phyloP scores from a whole-genome alignment of 2,888 invertebrate genomes.

The Xanthia icteritia region DNA sequence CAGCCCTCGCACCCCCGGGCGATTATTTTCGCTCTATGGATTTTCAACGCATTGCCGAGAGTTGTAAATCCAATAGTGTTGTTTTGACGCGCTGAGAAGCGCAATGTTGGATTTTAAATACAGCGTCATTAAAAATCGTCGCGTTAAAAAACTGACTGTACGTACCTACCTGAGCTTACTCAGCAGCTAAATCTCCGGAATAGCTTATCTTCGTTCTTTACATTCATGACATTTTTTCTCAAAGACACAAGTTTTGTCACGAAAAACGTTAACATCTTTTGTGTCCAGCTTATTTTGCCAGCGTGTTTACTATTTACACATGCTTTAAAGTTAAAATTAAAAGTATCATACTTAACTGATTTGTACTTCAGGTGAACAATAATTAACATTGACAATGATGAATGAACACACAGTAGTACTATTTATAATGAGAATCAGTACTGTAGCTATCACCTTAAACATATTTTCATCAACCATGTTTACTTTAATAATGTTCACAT shows the following conservation, averaged over 20 bases:
- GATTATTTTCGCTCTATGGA: too few relatives aligned
- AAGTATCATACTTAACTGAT: constrained; percentile 77
- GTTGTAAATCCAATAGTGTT: too few relatives aligned
- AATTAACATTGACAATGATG: constrained; percentile 58
- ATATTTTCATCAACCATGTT: constrained; percentile 6
- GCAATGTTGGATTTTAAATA: too few relatives aligned
- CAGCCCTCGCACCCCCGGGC: too few relatives aligned
- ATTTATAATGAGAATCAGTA: constrained; percentile 49
- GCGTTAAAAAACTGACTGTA: too few relatives aligned
- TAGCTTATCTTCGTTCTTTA: background rate
- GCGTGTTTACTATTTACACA: constrained; percentile 57
- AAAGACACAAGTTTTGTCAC: background rate
- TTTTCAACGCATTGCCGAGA: too few relatives aligned
- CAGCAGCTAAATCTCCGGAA: background rate
- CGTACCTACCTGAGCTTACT: too few relatives aligned
- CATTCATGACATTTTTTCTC: background rate
- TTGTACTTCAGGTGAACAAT: constrained; percentile 84
- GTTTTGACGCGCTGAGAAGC: too few relatives aligned
- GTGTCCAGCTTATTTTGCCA: constrained; percentile 30
- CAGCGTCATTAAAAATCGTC: too few relatives aligned
- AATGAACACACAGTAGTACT: constrained; percentile 62
- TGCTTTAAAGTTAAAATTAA: constrained; percentile 57
- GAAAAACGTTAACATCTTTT: background rate
- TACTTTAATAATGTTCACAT: constrained; percentile 12
- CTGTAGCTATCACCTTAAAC: constrained; percentile 20